phyloP scores from a whole-genome alignment of 2,888 invertebrate genomes.

The Biston betularia region DNA sequence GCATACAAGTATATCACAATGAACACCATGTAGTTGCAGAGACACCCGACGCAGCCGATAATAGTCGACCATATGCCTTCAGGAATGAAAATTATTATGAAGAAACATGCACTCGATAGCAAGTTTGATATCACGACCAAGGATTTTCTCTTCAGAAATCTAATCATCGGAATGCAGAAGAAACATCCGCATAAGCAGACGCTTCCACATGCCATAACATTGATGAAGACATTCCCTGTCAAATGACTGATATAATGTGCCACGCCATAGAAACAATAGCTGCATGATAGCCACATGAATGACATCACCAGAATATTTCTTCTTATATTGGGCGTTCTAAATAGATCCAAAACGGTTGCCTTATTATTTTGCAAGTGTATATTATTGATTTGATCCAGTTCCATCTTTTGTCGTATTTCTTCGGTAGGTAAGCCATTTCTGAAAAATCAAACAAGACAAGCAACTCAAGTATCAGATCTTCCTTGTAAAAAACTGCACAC shows the following conservation, averaged over 20 bases:
- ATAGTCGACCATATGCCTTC: slow-evolving; percentile 77
- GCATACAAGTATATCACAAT: slow-evolving; percentile 93
- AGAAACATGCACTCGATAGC: slow-evolving; percentile 85
- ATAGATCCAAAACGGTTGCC: slow-evolving; percentile 87
- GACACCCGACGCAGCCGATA: slow-evolving; percentile 90
- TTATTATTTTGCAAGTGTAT: slow-evolving; percentile 53
- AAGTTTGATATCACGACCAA: slow-evolving; percentile 87
- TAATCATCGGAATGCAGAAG: slow-evolving; percentile 87
- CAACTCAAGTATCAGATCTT: background rate
- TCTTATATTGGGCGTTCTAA: slow-evolving; percentile 89
- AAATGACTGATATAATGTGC: slow-evolving; percentile 92
- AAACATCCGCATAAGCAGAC: slow-evolving; percentile 86
- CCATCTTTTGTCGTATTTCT: slow-evolving; percentile 69
- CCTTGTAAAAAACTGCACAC: too few species aligned
- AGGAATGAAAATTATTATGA: slow-evolving; percentile 87
- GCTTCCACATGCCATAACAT: slow-evolving; percentile 90
- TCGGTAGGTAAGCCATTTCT: slow-evolving; percentile 75
- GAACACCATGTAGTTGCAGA: slow-evolving; percentile 92
- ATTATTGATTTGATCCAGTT: slow-evolving; percentile 62
- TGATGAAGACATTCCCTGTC: slow-evolving; percentile 91
- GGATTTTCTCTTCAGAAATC: slow-evolving; percentile 87
- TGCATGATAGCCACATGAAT: slow-evolving; percentile 92
- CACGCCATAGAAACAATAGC: slow-evolving; percentile 91
- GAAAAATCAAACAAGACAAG: slow-evolving; percentile 39
- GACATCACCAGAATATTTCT: slow-evolving; percentile 89